Percentiles rank a stretch among this genome's conserved stretches.
These are phyloP conservation scores for Trisateles emortualis DNA, from an alignment of 2,888 invertebrate species.

Conservation along the genomic window DNA sequence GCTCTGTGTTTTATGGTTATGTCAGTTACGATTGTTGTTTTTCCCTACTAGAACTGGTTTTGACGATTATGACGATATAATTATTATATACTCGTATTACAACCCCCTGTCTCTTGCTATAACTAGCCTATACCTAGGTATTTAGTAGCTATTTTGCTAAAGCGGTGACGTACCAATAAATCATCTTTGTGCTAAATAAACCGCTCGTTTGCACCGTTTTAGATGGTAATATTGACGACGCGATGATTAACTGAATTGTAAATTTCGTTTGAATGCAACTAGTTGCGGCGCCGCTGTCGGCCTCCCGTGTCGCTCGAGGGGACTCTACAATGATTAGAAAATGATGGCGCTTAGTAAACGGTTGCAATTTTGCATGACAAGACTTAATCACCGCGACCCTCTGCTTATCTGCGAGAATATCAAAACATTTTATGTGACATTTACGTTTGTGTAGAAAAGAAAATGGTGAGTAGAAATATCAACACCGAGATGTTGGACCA, in stretches of 20 bases:
- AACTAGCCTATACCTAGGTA: constrained; percentile 8
- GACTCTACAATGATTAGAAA: constrained; percentile 50
- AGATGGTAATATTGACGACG: constrained; percentile 62
- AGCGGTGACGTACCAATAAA: constrained; percentile 32
- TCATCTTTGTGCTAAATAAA: constrained; percentile 42
- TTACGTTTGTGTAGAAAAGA: constrained; percentile 36
- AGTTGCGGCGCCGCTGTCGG: constrained; percentile 48
- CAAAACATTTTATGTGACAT: constrained; percentile 35
- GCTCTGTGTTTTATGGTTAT: constrained; percentile 42
- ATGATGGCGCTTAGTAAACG: constrained; percentile 57
- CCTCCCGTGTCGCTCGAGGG: constrained; percentile 39
- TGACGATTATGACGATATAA: constrained; percentile 23
- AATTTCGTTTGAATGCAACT: constrained; percentile 61
- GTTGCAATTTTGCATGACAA: constrained; percentile 71
- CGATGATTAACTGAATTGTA: constrained; percentile 63
- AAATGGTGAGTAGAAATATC: constrained; percentile 43
- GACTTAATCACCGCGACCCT: constrained; percentile 58
- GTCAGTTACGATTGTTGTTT: constrained; percentile 42
- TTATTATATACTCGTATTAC: constrained; percentile 22
- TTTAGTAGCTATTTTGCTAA: constrained; percentile 1
- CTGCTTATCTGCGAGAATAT: constrained; percentile 34
- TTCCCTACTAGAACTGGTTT: constrained; percentile 21
- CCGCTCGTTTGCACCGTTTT: constrained; percentile 60
- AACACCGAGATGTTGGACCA: constrained; percentile 66
- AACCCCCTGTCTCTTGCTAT: constrained; percentile 22